Percentiles rank a stretch among this genome's conserved stretches.
Conservation (phyloP, 2,113 vertebrate genomes). For the Hippoglossus stenolepis region DNA sequence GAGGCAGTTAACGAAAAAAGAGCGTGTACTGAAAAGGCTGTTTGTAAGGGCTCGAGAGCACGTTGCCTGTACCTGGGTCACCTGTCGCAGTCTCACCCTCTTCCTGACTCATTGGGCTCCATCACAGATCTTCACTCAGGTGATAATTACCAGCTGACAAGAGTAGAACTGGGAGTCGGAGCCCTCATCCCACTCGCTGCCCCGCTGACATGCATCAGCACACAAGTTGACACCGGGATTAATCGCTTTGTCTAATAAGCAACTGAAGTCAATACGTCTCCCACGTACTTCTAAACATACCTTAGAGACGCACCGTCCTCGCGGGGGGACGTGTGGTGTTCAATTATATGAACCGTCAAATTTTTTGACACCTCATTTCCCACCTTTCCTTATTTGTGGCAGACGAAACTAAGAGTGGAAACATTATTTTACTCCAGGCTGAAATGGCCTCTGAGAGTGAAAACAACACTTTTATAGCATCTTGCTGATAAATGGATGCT, state of each 20-base stretch:
- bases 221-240: slow-evolving; percentile 63
- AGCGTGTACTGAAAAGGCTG: not conserved
- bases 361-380: slow-evolving; percentile 49
- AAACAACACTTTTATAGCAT: not conserved
- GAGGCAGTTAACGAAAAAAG: not conserved
- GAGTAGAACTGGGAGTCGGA: slow-evolving; percentile 31
- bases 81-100: not conserved
- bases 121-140: slow-evolving; percentile 34
- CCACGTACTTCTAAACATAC: slow-evolving; percentile 72
- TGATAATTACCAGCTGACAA: slow-evolving; percentile 68
- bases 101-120: too few relatives aligned
- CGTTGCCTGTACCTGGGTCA: not conserved
- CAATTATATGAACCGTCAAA: slow-evolving; percentile 51
- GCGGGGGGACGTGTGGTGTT: slow-evolving; percentile 34
- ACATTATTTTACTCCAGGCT: slow-evolving; percentile 6
- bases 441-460: not conserved
- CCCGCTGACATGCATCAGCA: slow-evolving; percentile 54
- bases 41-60: not conserved
- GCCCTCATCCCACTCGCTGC: slow-evolving; percentile 49
- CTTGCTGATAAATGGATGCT: slow-evolving; percentile 2
- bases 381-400: slow-evolving; percentile 41
- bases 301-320: slow-evolving; percentile 46
- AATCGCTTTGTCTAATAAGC: slow-evolving; percentile 66
- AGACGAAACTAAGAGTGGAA: slow-evolving; percentile 20
- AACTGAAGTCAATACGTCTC: slow-evolving; percentile 50